A percentile compares a stretch with the other conserved stretches of the same genome.
Conservation (phyloP, 1,140 invertebrate genomes). For the Drosophila biarmipes region DNA sequence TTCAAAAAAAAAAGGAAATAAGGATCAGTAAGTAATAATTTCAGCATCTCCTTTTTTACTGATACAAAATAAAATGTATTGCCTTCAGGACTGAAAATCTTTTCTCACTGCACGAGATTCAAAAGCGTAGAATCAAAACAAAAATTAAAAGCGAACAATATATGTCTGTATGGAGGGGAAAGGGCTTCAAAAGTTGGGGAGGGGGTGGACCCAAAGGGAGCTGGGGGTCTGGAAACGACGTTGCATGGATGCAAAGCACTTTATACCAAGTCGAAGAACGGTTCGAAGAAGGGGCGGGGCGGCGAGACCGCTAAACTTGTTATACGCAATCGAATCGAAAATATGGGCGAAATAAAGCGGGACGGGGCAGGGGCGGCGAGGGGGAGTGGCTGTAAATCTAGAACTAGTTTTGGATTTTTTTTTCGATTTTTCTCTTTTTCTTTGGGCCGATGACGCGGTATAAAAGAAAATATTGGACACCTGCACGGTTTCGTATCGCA, state of each 20-base stretch:
- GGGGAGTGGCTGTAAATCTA: slow-evolving; percentile 69
- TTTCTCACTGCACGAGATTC: background rate
- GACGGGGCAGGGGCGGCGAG: slow-evolving; percentile 1
- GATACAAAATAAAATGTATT: background rate
- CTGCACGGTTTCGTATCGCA: slow-evolving; percentile 78
- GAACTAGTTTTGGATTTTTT: slow-evolving; percentile 79
- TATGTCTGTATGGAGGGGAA: slow-evolving; percentile 21
- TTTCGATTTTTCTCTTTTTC: slow-evolving; percentile 5
- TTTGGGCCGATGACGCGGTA: slow-evolving; percentile 69
- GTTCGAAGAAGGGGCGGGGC: slow-evolving; percentile 15
- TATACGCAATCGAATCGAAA: slow-evolving; percentile 81
- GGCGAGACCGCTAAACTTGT: slow-evolving; percentile 69
- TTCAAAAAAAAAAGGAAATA: too few relatives aligned
- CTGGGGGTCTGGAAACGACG: slow-evolving; percentile 18
- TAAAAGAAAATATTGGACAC: slow-evolving; percentile 83
- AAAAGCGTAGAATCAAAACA: slow-evolving; percentile 64
- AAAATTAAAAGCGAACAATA: slow-evolving; percentile 55
- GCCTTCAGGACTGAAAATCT: background rate
- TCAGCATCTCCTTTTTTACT: background rate
- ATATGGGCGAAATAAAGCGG: slow-evolving; percentile 75
- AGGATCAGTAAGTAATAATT: too few relatives aligned
- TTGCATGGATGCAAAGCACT: slow-evolving; percentile 78
- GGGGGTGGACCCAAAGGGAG: background rate
- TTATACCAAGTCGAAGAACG: slow-evolving; percentile 63
- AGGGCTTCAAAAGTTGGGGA: slow-evolving; percentile 55